Percentiles rank a stretch among this genome's conserved stretches.
phyloP scores from a whole-genome alignment of 2,113 vertebrate genomes.

The Etia nguti region DNA sequence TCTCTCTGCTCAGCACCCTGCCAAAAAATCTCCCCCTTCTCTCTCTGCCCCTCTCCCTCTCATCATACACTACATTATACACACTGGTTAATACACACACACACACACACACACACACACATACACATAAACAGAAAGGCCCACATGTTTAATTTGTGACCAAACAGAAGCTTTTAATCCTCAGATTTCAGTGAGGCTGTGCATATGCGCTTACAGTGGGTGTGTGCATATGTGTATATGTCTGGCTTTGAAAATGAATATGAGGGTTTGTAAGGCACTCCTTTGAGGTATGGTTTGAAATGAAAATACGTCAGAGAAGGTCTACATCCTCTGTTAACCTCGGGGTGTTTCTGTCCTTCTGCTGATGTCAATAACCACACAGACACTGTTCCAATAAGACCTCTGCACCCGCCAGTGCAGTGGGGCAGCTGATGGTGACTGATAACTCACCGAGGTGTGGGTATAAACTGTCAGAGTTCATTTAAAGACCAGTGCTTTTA shows the following conservation, averaged over 20 bases:
- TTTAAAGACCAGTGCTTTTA: slow-evolving; percentile 12
- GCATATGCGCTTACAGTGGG: background rate
- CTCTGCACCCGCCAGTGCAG: background rate
- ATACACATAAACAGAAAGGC: background rate
- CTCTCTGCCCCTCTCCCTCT: background rate
- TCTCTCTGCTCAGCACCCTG: slow-evolving; percentile 43
- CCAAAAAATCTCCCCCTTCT: background rate
- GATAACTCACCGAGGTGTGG: slow-evolving; percentile 36
- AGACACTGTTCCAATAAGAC: slow-evolving; percentile 9
- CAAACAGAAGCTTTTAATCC: slow-evolving; percentile 58
- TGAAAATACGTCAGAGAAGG: slow-evolving; percentile 42
- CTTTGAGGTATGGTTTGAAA: slow-evolving; percentile 29
- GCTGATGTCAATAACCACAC: slow-evolving; percentile 37
- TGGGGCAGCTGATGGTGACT: slow-evolving; percentile 47
- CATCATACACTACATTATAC: slow-evolving; percentile 13
- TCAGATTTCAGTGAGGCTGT: slow-evolving; percentile 17
- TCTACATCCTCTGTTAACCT: slow-evolving; percentile 28
- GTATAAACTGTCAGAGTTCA: slow-evolving; percentile 43
- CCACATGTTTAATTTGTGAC: slow-evolving; percentile 35
- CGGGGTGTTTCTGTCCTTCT: slow-evolving; percentile 57
- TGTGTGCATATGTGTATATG: background rate
- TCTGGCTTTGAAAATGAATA: slow-evolving; percentile 9
- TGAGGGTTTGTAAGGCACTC: background rate
- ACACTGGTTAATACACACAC: background rate
- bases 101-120: background rate